phyloP scores from a whole-genome alignment of 2,888 invertebrate genomes.

The Argyresthia goedartella region DNA sequence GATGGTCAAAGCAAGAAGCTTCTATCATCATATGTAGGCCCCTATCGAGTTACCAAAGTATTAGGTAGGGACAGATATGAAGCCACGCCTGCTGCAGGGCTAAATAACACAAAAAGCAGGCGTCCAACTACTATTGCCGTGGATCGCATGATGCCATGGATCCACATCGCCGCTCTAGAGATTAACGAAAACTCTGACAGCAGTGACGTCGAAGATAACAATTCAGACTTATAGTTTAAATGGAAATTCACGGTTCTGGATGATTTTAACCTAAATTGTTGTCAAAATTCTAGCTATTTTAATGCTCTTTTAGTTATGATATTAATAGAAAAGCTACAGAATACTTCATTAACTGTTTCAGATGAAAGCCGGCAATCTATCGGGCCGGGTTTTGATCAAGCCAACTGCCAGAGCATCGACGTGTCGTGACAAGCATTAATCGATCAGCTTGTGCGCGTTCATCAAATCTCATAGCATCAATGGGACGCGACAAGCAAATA shows the following conservation, averaged over 20 bases:
- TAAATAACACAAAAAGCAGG: conserved; percentile 5
- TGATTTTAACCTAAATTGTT: not conserved
- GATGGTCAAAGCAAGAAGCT: too few relatives aligned
- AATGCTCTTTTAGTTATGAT: not conserved
- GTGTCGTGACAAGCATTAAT: not conserved
- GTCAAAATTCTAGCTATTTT: not conserved
- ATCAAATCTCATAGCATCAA: not conserved
- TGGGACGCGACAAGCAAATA: not conserved
- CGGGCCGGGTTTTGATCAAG: not conserved
- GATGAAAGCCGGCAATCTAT: not conserved
- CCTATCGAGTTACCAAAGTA: conserved; percentile 5
- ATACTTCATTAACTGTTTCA: not conserved
- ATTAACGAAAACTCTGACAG: conserved; percentile 1
- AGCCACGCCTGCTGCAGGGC: conserved; percentile 6
- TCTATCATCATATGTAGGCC: too few relatives aligned
- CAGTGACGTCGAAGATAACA: not conserved
- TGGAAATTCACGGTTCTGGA: not conserved
- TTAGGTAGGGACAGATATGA: conserved; percentile 7
- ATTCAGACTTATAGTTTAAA: not conserved
- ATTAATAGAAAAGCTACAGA: not conserved
- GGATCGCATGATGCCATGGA: too few relatives aligned
- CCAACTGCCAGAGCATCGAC: not conserved
- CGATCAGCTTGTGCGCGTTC: not conserved
- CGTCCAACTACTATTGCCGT: too few relatives aligned
- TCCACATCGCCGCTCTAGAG: conserved; percentile 6